phyloP scores from a whole-genome alignment of 92 coral and sea anemone genomes.

The Umimayanthus chanpuru region DNA sequence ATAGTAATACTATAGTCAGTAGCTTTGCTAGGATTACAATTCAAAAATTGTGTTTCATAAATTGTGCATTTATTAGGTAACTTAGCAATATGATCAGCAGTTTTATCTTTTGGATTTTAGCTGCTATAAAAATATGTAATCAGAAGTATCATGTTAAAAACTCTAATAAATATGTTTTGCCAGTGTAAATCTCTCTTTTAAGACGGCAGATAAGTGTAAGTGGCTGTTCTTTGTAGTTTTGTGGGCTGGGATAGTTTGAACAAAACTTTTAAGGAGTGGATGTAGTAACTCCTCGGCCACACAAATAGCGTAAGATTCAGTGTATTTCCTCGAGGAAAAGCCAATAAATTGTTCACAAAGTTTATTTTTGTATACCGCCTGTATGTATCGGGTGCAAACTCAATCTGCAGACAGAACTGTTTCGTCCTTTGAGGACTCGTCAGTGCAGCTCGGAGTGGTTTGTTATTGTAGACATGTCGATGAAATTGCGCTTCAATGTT shows the following conservation, averaged over 20 bases:
- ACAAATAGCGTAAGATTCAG: neutral
- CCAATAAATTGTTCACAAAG: conserved; percentile 6
- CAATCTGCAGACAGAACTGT: too few relatives aligned
- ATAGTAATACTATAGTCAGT: too few relatives aligned
- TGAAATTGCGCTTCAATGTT: neutral
- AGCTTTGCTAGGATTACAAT: too few relatives aligned
- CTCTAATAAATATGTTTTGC: too few relatives aligned
- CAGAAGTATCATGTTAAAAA: neutral
- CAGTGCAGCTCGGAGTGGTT: too few relatives aligned
- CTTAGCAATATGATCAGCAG: too few relatives aligned
- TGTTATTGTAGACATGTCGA: neutral
- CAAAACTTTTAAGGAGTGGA: neutral
- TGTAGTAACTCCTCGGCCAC: neutral
- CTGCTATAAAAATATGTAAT: too few relatives aligned
- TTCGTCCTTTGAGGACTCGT: too few relatives aligned
- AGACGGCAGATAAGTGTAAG: neutral
- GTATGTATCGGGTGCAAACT: neutral
- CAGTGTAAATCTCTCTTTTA: neutral
- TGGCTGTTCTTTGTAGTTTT: neutral
- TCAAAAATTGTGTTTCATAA: too few relatives aligned
- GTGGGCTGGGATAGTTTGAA: neutral
- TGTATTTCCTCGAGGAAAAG: neutral
- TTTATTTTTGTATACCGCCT: neutral
- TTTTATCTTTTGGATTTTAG: too few relatives aligned
- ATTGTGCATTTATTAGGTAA: too few relatives aligned